Conservation (phyloP, 2,797 vertebrate genomes). For the Rhynchotus rufescens region DNA sequence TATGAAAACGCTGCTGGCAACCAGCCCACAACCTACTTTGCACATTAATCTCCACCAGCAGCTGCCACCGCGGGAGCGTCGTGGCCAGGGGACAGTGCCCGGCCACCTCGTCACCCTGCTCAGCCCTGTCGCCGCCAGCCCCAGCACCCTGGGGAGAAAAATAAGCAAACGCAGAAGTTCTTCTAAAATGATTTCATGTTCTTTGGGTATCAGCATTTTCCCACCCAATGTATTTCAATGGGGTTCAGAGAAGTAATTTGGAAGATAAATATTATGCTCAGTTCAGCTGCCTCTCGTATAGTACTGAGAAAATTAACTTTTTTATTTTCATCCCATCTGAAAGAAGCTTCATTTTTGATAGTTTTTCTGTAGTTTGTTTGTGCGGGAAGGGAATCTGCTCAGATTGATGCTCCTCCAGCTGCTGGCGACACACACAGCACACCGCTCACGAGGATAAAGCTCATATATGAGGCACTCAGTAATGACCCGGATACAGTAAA, state of each 20-base stretch:
- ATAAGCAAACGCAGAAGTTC: neutral
- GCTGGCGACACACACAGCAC: neutral
- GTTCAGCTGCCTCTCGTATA: neutral
- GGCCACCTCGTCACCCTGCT: no score
- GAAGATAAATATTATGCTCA: neutral
- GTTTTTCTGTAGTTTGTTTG: neutral
- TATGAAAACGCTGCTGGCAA: conserved; percentile 73
- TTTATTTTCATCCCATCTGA: neutral
- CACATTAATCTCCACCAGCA: conserved; percentile 66
- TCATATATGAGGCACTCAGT: neutral
- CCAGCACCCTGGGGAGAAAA: no score
- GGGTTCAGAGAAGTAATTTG: neutral
- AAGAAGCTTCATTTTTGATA: neutral
- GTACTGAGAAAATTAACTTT: neutral
- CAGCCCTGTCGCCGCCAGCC: no score
- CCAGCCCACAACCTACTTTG: conserved; percentile 62
- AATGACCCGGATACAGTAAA: neutral
- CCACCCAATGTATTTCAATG: neutral
- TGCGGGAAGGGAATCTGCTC: neutral
- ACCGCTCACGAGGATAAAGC: neutral
- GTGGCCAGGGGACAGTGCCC: neutral
- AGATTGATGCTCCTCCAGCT: neutral
- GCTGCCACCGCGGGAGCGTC: conserved; percentile 63
- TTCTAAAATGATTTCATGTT: neutral
- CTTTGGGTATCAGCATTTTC: neutral